Conservation (phyloP, 2,888 invertebrate genomes). For the Rhodophaea formosa region DNA sequence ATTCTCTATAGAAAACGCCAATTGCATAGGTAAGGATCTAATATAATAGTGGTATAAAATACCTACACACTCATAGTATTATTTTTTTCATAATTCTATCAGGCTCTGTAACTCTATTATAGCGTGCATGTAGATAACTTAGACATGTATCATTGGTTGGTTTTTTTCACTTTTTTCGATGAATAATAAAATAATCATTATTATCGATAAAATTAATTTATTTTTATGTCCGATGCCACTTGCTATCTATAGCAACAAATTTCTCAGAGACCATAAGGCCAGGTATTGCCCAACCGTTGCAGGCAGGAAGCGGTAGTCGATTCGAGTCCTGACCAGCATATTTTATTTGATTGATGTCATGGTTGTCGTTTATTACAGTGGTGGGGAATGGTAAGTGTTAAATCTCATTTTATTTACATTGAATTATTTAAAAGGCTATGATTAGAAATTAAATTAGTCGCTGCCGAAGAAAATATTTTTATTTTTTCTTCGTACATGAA, state of each 20-base stretch:
- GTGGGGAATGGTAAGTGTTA: not conserved
- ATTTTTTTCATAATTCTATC: no score
- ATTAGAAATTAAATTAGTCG: constrained; percentile 3
- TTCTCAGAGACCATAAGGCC: constrained; percentile 15
- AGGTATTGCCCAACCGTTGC: constrained; percentile 45
- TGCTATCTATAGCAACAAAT: not conserved
- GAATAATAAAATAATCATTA: no score
- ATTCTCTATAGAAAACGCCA: no score
- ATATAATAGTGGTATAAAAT: no score
- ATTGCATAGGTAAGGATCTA: no score
- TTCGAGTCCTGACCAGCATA: constrained; percentile 70
- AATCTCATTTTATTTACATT: constrained; percentile 2
- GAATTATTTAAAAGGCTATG: constrained; percentile 4
- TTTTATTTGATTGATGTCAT: constrained; percentile 57
- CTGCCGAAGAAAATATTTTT: not conserved
- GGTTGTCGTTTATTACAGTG: constrained; percentile 44
- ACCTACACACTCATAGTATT: no score
- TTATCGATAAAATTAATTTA: no score
- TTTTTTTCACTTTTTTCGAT: no score
- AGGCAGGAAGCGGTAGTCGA: constrained; percentile 72
- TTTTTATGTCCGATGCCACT: not conserved
- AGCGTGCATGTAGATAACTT: no score
- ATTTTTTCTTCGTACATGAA: no score
- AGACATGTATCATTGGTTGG: no score
- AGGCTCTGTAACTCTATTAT: no score